phyloP scores from a whole-genome alignment of 2,888 invertebrate species.

The Drosophila percnosoma region DNA sequence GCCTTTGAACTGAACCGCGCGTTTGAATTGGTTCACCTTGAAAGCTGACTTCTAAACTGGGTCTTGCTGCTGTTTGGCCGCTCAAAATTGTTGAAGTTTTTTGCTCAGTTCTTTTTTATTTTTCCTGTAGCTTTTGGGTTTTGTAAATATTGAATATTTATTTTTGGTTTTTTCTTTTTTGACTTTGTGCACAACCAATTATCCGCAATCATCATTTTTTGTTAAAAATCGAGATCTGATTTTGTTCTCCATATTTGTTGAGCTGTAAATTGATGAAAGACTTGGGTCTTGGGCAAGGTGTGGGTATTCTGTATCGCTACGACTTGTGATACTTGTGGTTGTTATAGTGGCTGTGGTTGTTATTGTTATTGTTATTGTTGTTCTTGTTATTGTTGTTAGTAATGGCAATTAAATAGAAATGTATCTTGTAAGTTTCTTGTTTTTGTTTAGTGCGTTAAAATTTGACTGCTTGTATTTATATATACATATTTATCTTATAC shows the following conservation, averaged over 20 bases:
- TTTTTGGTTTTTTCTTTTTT: conserved; percentile 26
- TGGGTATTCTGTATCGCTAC: conserved; percentile 38
- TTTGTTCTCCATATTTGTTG: conserved; percentile 61
- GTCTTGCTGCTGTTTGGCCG: background rate
- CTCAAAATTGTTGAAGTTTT: conserved; percentile 1
- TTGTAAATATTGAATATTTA: conserved; percentile 1
- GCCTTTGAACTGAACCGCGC: conserved; percentile 63
- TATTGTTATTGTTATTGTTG: conserved; percentile 13
- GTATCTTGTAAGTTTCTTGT: conserved; percentile 28
- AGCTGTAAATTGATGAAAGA: conserved; percentile 63
- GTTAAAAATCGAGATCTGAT: conserved; percentile 84
- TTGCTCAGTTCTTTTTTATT: conserved; percentile 11
- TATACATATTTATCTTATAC: conserved; percentile 50
- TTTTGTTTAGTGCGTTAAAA: conserved; percentile 16
- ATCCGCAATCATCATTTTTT: conserved; percentile 85
- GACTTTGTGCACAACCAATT: conserved; percentile 84
- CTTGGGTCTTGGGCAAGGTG: conserved; percentile 57
- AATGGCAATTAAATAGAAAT: conserved; percentile 55
- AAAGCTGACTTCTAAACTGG: conserved; percentile 4
- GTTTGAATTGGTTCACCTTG: conserved; percentile 29
- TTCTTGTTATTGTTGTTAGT: conserved; percentile 32
- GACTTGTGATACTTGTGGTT: conserved; percentile 16
- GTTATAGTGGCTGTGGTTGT: conserved; percentile 23
- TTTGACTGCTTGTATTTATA: conserved; percentile 33
- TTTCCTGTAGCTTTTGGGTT: conserved; percentile 10